phyloP scores from a whole-genome alignment of 1,140 invertebrate genomes.

The Theocolax elegans region DNA sequence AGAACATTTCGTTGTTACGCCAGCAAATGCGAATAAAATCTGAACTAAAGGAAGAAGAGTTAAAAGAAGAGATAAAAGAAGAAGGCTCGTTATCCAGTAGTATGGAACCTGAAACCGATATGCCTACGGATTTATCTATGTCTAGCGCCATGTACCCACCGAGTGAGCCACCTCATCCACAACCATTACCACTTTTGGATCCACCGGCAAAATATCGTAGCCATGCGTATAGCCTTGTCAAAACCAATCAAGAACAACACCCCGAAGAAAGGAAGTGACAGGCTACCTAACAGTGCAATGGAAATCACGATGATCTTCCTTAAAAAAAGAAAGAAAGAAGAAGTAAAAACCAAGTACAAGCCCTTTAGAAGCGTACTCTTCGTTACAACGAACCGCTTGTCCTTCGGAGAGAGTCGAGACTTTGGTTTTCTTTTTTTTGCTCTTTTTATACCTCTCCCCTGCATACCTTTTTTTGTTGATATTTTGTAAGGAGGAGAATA shows the following conservation, averaged over 20 bases:
- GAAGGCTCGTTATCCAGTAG: conserved; percentile 64
- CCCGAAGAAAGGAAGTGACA: conserved; percentile 66
- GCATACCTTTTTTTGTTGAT: conserved; percentile 21
- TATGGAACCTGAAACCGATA: conserved; percentile 70
- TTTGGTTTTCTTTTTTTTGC: conserved; percentile 37
- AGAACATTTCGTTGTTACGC: conserved; percentile 89
- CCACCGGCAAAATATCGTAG: conserved; percentile 65
- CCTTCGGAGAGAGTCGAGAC: conserved; percentile 40
- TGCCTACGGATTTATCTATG: conserved; percentile 76
- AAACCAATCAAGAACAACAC: conserved; percentile 59
- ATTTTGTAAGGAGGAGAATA: too few relatives aligned
- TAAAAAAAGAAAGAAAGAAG: too few relatives aligned
- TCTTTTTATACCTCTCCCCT: conserved; percentile 30
- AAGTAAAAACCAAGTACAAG: conserved; percentile 34
- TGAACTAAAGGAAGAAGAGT: conserved; percentile 71
- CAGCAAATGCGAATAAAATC: conserved; percentile 83
- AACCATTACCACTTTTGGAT: conserved; percentile 61
- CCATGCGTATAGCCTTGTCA: conserved; percentile 65
- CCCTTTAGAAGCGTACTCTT: conserved; percentile 45
- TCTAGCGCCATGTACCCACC: conserved; percentile 58
- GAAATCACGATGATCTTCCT: conserved; percentile 36
- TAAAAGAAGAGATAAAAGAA: too few relatives aligned
- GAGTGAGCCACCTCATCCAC: conserved; percentile 30
- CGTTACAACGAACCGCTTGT: conserved; percentile 48
- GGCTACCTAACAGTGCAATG: conserved; percentile 49